A percentile compares a stretch with the other conserved stretches of the same genome.
Conservation (phyloP, 2,888 invertebrate genomes). For the Thumatha senex region DNA sequence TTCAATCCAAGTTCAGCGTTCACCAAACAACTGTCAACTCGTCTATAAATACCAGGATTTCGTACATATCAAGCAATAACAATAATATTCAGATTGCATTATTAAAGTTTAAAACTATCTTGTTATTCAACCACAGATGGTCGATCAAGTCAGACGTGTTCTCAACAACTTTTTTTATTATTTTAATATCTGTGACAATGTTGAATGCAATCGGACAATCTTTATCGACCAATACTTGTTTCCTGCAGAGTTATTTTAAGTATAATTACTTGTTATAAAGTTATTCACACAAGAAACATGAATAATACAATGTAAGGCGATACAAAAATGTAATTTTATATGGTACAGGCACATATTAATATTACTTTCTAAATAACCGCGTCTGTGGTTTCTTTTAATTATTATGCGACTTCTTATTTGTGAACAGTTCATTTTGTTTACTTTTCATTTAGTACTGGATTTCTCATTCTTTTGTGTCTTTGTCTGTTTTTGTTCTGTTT, state of each 20-base stretch:
- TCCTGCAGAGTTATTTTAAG: conserved; percentile 35
- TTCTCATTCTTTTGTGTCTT: no score
- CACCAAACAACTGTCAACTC: no score
- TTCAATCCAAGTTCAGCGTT: no score
- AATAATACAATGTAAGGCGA: conserved; percentile 31
- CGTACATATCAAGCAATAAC: no score
- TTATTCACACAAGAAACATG: conserved; percentile 34
- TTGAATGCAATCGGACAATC: conserved; percentile 29
- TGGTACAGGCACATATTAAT: background rate
- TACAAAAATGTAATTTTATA: conserved; percentile 24
- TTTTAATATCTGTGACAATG: conserved; percentile 35
- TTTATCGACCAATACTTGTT: conserved; percentile 32
- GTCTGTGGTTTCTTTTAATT: background rate
- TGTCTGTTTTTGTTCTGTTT: no score
- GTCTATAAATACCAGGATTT: no score
- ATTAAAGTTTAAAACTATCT: background rate
- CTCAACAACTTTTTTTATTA: conserved; percentile 22
- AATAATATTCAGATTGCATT: no score
- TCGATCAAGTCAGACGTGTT: conserved; percentile 23
- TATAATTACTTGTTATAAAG: conserved; percentile 40
- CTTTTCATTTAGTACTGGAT: no score
- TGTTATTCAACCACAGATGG: conserved; percentile 15
- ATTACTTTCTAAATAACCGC: conserved; percentile 5
- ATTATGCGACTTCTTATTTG: background rate
- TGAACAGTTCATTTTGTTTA: no score